A percentile compares a stretch with the other conserved stretches of the same genome.
Evolutionary conservation across 1,140 invertebrate genomes (phyloP).

Genomic region (Drosophila pachea): DNA sequence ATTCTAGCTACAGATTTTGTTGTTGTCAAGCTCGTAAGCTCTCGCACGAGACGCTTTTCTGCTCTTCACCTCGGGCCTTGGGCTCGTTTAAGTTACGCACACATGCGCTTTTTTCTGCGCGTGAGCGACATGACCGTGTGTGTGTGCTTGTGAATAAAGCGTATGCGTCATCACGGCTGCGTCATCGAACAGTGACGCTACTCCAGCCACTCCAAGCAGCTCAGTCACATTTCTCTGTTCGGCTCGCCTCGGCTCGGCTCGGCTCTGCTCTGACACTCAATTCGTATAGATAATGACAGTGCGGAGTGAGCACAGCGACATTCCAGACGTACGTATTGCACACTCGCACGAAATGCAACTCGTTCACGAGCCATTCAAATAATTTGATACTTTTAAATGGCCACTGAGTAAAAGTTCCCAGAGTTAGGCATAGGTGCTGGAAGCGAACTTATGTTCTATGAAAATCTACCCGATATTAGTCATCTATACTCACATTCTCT

Average conservation of each 20-base stretch:
- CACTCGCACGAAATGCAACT: constrained; percentile 35
- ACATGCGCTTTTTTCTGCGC: constrained; percentile 7
- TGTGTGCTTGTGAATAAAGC: constrained; percentile 5
- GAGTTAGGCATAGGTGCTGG: too few species aligned
- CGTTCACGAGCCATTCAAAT: constrained; percentile 10
- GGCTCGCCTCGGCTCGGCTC: background rate
- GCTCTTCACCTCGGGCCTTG: constrained; percentile 27
- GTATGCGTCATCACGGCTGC: constrained; percentile 47
- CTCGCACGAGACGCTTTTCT: constrained; percentile 21
- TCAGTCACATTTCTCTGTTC: background rate
- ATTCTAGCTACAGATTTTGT: constrained; percentile 49
- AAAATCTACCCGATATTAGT: too few species aligned
- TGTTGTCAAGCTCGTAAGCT: constrained; percentile 56
- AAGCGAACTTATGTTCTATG: too few species aligned
- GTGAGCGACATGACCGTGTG: constrained; percentile 7
- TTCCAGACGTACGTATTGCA: constrained; percentile 30
- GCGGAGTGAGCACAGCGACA: constrained; percentile 13
- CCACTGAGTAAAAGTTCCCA: background rate
- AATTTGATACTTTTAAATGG: constrained; percentile 2
- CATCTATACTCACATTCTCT: too few species aligned
- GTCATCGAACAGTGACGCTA: constrained; percentile 30
- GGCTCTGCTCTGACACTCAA: background rate
- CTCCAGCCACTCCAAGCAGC: background rate
- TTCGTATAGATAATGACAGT: constrained; percentile 16
- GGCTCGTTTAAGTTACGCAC: constrained; percentile 10